Evolutionary conservation across 2,888 invertebrate genomes (phyloP), one percentile per base, ranked within the genome.

Genomic region (Orthosia gothica): DNA sequence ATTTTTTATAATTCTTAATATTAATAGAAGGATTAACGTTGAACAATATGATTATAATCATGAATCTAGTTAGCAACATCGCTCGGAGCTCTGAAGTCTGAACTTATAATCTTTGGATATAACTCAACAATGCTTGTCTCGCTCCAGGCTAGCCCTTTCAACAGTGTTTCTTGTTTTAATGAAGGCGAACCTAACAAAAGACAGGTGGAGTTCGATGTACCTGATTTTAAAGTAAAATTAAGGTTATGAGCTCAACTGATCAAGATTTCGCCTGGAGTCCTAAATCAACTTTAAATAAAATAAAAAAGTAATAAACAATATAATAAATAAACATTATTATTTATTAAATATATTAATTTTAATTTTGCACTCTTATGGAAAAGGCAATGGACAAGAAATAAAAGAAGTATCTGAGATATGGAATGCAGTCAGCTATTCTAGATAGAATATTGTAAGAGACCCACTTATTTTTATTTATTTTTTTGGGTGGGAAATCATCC

Each of bases 131-230:
- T 65, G 63, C 50, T 16, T 54, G 55, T 68, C 9, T 23, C 50
- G 71, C 83, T 66, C 4, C 71, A 45, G 71, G 79, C 62, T 26
- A 23, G 9, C 15, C 32, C 47, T 82, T 66, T 63, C 18, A 76
- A 63, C 50, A 62, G 20, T 40, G 55, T 62, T 82, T 70, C 58
- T 40, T 55, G 32, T 63, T 82, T 63, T 67, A 80, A 78, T 78
- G 66, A 71, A 59, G 54, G 45, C 59, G 40, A 16, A 59, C 47
- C 64, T 76, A 81, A 55, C 65, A 61, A 55, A n/a, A n/a, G 61
- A 45, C 32, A 18, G 13, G n/a, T 54, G 52, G 32, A 74, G 74
- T 65, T 65, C 45, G 23, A 75, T 47, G 66, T 75, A 50, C 23
- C 52, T 54, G 12, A 15, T 80, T 63, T 64, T 59, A 40, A 73